Evolutionary conservation across 1,140 invertebrate genomes (phyloP), one percentile per base, ranked within the genome.

Genomic region (Zaprionus ghesquierei): DNA sequence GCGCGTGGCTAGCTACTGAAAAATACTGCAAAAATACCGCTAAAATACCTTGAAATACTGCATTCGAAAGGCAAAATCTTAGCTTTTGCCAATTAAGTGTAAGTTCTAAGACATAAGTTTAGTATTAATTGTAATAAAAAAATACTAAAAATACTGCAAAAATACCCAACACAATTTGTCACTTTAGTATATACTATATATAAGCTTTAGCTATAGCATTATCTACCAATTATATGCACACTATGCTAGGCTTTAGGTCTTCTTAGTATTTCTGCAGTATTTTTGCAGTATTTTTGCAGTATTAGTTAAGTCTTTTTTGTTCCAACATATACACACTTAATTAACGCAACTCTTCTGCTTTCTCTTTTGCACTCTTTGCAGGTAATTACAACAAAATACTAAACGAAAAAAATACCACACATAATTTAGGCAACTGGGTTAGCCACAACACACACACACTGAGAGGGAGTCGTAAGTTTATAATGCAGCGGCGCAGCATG

Each of bases 381-480:
- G 80, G 80, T 82, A 82, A 82, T 79, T 76, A 54, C 50, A 62
- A 59, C 41, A 46, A 46, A 46, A 46, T 46, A 46, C 41, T 46
- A 13, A 8, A 41, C 23, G 25, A 27, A 12, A 38, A 12, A 18
- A 31, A 23, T n/a, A 23, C 27, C 27, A 46, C 18, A 65, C 35
- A 60, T 51, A 27, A 65, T 71, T 68, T 66, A 22, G 54, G 49
- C 63, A 71, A 71, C 62, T 66, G 69, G 69, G 69, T 65, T 53
- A 64, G 23, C 22, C 27, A 50, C 15, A 25, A 56, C 23, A 56
- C 35, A 68, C 12, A 23, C 46, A 46, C 33, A 23, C 18, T 5
- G 6, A 20, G 5, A 53, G 38, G 23, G 3, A 9, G 54, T 35
- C 44, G 78, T 86, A 81, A 81, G 82, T 86, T 71, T 35, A 35